phyloP scores from a whole-genome alignment of 1,140 invertebrate genomes.

The Linepithema humile region DNA sequence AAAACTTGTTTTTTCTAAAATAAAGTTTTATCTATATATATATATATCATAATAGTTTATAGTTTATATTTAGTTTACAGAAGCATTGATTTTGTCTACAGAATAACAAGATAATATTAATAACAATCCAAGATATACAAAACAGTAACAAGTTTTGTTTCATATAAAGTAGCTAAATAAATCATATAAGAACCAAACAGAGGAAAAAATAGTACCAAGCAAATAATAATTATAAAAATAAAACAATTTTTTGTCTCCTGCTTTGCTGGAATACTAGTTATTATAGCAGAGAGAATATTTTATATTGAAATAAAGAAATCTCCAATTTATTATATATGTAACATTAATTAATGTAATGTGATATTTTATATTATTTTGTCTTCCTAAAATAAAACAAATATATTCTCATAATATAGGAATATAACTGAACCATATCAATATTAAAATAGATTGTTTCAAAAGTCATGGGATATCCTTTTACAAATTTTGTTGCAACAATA shows the following conservation, averaged over 20 bases:
- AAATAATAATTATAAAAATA: not conserved
- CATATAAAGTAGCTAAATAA: not conserved
- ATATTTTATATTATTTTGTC: no score
- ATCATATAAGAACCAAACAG: not conserved
- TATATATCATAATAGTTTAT: not conserved
- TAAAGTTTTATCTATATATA: not conserved
- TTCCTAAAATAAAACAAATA: no score
- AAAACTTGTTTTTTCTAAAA: not conserved
- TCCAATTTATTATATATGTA: no score
- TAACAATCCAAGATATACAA: not conserved
- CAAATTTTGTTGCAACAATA: no score
- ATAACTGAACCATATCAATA: no score
- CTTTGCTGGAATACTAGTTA: not conserved
- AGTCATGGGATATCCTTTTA: no score
- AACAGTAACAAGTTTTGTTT: no score
- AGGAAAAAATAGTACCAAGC: not conserved
- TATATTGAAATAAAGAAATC: not conserved
- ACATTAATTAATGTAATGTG: no score
- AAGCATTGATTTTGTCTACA: not conserved
- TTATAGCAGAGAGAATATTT: not conserved
- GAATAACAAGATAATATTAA: not conserved
- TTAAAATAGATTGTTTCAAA: no score
- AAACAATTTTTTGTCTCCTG: no score
- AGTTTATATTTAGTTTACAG: not conserved
- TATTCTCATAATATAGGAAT: no score